Evolutionary conservation across 2,113 vertebrate species (phyloP).

Genomic region (Rhynchomys soricoides): DNA sequence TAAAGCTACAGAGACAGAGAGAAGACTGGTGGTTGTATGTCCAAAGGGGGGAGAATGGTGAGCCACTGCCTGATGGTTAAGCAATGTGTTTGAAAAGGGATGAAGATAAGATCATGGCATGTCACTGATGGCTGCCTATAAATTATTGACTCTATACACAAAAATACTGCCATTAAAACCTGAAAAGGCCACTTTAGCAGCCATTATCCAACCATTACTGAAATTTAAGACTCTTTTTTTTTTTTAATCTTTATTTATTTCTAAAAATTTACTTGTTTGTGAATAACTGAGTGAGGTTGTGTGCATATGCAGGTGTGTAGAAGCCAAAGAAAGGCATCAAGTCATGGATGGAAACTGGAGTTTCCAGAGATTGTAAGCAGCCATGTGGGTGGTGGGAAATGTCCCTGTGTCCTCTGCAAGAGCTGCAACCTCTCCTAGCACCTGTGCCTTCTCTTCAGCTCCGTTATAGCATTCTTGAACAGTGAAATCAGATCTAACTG

Average conservation of each 20-base stretch:
- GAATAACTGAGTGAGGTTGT: background rate
- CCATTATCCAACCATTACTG: background rate
- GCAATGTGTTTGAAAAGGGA: background rate
- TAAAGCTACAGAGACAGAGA: background rate
- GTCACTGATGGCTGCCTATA: background rate
- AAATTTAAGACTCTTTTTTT: background rate
- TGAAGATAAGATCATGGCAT: background rate
- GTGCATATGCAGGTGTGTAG: background rate
- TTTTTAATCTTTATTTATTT: background rate
- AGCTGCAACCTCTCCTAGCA: background rate
- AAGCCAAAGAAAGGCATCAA: background rate
- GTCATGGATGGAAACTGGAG: background rate
- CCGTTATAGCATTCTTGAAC: too few relatives aligned
- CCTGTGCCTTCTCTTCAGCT: background rate
- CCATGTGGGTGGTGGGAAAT: too few relatives aligned
- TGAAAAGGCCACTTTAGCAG: background rate
- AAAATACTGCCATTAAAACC: background rate
- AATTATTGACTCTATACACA: background rate
- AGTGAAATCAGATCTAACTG: background rate
- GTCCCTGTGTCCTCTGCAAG: background rate
- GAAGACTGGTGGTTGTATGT: background rate
- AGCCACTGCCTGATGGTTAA: background rate
- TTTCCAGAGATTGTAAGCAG: too few relatives aligned
- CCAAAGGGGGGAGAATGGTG: background rate
- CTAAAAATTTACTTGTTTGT: background rate